phyloP scores from a whole-genome alignment of 2,113 vertebrate genomes.

The Varanus salvator region DNA sequence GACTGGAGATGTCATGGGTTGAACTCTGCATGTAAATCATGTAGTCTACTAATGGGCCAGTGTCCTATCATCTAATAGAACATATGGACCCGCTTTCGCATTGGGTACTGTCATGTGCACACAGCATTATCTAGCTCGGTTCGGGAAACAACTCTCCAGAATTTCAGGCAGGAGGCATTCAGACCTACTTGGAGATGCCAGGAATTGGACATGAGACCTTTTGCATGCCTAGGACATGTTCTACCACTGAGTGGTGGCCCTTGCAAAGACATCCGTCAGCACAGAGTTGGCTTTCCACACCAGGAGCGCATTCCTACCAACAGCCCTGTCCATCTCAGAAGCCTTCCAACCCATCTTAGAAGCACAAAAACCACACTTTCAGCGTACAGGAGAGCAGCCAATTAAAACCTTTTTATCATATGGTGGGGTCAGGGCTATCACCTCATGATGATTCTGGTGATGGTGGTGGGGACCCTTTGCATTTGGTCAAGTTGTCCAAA shows the following conservation, averaged over 20 bases:
- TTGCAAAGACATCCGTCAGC: not conserved
- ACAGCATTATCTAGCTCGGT: too few relatives aligned
- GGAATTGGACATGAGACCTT: too few relatives aligned
- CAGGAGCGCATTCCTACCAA: not conserved
- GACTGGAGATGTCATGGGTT: not conserved
- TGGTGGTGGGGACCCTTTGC: not conserved
- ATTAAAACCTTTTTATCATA: constrained; percentile 43
- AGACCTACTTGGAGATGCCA: too few relatives aligned
- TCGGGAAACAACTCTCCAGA: too few relatives aligned
- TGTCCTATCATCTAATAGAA: too few relatives aligned
- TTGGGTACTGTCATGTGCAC: too few relatives aligned
- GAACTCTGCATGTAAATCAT: too few relatives aligned
- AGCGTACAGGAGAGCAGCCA: not conserved
- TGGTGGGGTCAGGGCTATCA: not conserved
- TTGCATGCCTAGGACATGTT: not conserved
- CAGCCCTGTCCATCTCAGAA: not conserved
- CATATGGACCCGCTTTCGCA: too few relatives aligned
- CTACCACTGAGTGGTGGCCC: not conserved
- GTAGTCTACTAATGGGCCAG: too few relatives aligned
- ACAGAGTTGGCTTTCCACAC: not conserved
- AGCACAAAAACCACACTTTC: not conserved
- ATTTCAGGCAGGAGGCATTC: too few relatives aligned
- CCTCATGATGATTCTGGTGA: not conserved
- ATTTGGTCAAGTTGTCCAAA: not conserved
- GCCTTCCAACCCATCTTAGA: not conserved